Base-by-base conservation (phyloP, 2,797 vertebrate species). In the Hippocampus kuda region DNA sequence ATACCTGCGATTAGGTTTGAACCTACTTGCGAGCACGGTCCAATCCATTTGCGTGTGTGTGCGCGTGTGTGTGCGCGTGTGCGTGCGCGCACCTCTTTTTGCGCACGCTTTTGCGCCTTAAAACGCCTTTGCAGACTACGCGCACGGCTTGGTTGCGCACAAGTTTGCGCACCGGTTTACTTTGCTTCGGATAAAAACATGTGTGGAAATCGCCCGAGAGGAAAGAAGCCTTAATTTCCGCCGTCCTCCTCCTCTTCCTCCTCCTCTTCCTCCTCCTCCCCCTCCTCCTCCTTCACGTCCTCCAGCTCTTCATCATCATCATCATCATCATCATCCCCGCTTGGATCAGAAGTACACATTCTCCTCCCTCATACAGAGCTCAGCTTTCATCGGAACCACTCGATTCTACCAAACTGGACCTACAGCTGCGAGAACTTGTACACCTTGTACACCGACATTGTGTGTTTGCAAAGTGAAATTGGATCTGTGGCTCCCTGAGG, bases 381-480 rank as follows among this genome's bases (percentile, higher is more conserved):
- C 34, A 41, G 10, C 49, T 67, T 67, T 67, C 49, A 54, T 41
- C 49, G 26, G 27, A 53, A 53, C 48, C 30, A 34, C 46, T 67
- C 20, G 48, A 67, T 67, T 30, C 49, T 11, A 12, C 20, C 46
- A 12, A 51, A 53, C 15, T 27, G 30, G 49, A 67, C 66, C 48
- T 72, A 68, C 76, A 75, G 83, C 80, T 79, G 84, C 78, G 80
- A 74, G 85, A 88, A 88, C 83, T 87, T 88, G 80, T 68, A 73
- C 76, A 80, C 66, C 83, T 75, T 75, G n/a, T n/a, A n/a, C 74
- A 78, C 73, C 77, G 79, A 84, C 79, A 78, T 72, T 80, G 41
- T 5, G 65, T 10, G 65, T 24, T 63, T 41, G 54, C 15, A 30
- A 41, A 18, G 38, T 69, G 74, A 70, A 74, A 79, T 70, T 81